Evolutionary conservation across 2,888 invertebrate genomes (phyloP).

Genomic region (Bembecia ichneumoniformis): DNA sequence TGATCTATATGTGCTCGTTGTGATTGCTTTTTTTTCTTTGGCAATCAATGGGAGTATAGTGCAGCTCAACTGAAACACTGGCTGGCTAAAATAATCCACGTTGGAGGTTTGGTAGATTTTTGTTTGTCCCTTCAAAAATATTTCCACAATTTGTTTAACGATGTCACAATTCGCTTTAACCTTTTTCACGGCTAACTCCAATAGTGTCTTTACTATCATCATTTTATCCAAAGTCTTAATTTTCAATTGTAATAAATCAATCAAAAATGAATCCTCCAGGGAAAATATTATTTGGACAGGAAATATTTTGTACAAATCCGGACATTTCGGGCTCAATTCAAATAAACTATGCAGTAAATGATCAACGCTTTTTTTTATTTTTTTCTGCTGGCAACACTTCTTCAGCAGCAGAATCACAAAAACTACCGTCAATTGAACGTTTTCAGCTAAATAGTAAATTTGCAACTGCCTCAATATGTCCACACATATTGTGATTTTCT

Average conservation of each 20-base stretch:
- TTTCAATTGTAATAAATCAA: constrained; percentile 46
- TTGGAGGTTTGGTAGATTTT: constrained; percentile 19
- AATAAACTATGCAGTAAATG: constrained; percentile 40
- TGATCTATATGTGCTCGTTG: constrained; percentile 43
- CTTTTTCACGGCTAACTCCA: constrained; percentile 55
- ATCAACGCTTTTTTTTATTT: constrained; percentile 40
- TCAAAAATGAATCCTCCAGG: constrained; percentile 32
- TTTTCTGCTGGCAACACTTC: constrained; percentile 39
- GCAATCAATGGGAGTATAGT: constrained; percentile 49
- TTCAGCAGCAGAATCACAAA: constrained; percentile 49
- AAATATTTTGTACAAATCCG: constrained; percentile 56
- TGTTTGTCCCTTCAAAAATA: constrained; percentile 32
- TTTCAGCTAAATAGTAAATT: constrained; percentile 52
- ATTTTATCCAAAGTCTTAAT: constrained; percentile 42
- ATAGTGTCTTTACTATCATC: constrained; percentile 36
- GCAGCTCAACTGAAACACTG: constrained; percentile 54
- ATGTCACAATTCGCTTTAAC: constrained; percentile 47
- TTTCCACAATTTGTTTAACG: constrained; percentile 46
- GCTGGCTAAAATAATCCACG: constrained; percentile 45
- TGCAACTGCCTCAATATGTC: constrained; percentile 42
- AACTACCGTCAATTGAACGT: constrained; percentile 45
- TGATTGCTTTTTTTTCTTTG: constrained; percentile 52
- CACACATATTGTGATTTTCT: constrained; percentile 25
- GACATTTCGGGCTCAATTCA: constrained; percentile 49
- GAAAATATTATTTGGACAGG: constrained; percentile 45